These are phyloP conservation scores for Cladorhizidae sp. DNA, from an alignment of 37 sponge, comb jelly and placozoan genomes.

Conservation along the genomic window DNA sequence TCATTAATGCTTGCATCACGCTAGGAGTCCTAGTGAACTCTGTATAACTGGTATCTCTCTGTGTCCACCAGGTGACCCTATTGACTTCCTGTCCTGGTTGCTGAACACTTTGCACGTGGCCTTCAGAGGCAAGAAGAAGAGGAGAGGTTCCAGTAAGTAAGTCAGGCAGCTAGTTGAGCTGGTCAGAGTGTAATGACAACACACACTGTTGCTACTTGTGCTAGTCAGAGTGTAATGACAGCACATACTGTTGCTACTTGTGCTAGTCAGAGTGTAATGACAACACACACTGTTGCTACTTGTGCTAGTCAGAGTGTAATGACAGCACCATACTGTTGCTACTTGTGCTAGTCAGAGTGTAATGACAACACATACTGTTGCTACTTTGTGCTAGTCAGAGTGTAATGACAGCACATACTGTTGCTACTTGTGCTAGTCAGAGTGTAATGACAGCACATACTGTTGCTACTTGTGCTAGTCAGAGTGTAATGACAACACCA, in stretches of 20 bases:
- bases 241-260: not conserved
- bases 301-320: not conserved
- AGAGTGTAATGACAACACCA: too few relatives aligned
- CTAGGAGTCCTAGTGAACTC: too few relatives aligned
- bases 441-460: not conserved
- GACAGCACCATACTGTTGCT: not conserved
- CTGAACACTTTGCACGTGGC: constrained; percentile 89
- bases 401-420: not conserved
- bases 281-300: not conserved
- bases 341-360: not conserved
- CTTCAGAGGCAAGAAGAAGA: constrained; percentile 67
- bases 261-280: not conserved
- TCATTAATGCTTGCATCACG: too few relatives aligned
- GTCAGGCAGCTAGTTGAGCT: not conserved
- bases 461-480: not conserved
- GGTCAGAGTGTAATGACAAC: not conserved
- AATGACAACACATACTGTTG: not conserved
- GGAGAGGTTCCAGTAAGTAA: not conserved
- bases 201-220: not conserved
- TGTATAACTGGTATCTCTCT: too few relatives aligned
- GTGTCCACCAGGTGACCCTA: constrained; percentile 78
- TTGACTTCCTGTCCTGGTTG: constrained; percentile 96
- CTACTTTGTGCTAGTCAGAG: not conserved
- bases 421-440: not conserved
- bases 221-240: not conserved